phyloP scores from a whole-genome alignment of 2,113 vertebrate genomes.

The Spermophilus dauricus region DNA sequence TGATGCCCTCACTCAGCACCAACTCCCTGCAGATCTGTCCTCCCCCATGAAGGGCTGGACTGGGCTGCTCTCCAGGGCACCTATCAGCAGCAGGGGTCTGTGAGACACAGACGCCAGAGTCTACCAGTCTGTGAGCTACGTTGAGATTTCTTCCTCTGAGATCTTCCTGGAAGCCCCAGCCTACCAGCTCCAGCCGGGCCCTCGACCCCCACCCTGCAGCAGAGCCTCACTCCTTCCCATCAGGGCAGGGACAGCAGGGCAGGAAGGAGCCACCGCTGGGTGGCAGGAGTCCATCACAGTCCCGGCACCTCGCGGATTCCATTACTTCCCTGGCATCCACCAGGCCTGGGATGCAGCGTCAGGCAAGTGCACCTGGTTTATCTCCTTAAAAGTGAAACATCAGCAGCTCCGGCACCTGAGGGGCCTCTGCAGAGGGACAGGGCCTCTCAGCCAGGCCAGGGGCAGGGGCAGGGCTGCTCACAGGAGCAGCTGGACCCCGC shows the following conservation, averaged over 20 bases:
- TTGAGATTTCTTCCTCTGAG: background rate
- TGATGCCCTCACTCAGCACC: no score
- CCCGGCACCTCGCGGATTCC: constrained; percentile 57
- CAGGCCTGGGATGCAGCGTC: constrained; percentile 42
- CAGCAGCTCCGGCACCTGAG: background rate
- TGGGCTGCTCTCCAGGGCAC: fast-evolving
- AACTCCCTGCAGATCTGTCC: background rate
- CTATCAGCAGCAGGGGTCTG: background rate
- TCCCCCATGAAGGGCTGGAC: background rate
- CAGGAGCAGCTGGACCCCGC: background rate
- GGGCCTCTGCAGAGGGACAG: background rate
- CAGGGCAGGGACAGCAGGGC: background rate
- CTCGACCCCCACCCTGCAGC: background rate
- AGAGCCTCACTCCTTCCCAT: background rate
- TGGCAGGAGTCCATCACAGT: constrained; percentile 25
- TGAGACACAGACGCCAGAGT: background rate
- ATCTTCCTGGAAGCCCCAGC: background rate
- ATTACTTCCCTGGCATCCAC: constrained; percentile 61
- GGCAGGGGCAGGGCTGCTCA: background rate
- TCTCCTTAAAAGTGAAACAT: constrained; percentile 14
- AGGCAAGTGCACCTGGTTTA: constrained; percentile 1
- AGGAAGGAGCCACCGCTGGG: background rate
- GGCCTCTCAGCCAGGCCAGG: background rate
- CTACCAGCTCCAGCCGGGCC: background rate
- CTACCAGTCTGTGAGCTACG: background rate